Conservation (phyloP, 2,797 vertebrate species). For the Remorina albescens region DNA sequence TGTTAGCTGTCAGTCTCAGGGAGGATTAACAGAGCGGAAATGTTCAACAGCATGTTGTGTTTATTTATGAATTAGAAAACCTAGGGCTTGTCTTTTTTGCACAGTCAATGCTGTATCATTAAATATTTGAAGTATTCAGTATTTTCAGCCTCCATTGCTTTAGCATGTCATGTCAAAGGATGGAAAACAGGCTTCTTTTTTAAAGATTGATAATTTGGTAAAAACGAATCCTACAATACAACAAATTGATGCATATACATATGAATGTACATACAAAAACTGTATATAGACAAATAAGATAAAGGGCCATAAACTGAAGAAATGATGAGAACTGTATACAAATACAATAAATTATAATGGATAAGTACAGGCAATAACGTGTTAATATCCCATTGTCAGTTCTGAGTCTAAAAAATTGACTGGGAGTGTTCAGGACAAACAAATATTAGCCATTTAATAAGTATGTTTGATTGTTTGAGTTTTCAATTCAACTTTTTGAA, state of each 20-base stretch:
- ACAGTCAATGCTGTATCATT: not conserved
- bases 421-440: not conserved
- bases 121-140: not conserved
- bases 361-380: no score
- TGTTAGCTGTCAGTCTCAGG: conserved; percentile 12
- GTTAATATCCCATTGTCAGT: not conserved
- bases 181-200: not conserved
- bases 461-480: not conserved
- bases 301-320: no score
- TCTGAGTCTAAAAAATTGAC: not conserved
- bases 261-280: not conserved
- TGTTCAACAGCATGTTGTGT: not conserved
- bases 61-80: not conserved
- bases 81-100: not conserved
- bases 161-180: not conserved
- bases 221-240: no score
- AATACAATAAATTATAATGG: no score
- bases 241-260: not conserved
- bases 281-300: no score
- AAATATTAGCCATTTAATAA: not conserved
- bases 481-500: not conserved
- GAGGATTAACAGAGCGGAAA: not conserved
- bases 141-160: not conserved
- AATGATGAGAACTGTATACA: no score
- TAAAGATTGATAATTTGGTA: no score